Conservation (phyloP, 2,113 vertebrate species). For the Cyanistes caeruleus region DNA sequence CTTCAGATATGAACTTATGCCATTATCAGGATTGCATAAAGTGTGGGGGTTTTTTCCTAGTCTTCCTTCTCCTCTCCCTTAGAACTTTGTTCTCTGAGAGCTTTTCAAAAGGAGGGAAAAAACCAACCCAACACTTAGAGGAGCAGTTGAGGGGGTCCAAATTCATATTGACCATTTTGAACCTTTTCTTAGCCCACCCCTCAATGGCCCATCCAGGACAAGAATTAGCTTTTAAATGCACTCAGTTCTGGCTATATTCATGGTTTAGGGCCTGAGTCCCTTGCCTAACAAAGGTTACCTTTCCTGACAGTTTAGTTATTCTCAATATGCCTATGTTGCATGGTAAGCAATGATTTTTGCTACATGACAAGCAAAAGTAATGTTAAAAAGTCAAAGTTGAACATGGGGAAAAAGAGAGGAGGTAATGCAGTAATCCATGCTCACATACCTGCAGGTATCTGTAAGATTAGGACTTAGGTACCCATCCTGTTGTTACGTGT, state of each 20-base stretch:
- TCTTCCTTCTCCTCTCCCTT: neutral
- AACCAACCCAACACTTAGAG: neutral
- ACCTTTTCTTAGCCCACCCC: neutral
- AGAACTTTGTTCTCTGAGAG: neutral
- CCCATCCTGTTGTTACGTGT: neutral
- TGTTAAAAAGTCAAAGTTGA: neutral
- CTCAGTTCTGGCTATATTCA: neutral
- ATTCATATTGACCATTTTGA: neutral
- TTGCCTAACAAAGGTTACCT: neutral
- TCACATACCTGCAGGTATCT: neutral
- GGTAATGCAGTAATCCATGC: neutral
- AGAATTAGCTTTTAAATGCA: neutral
- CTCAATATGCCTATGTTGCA: neutral
- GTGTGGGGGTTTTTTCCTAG: rapidly evolving
- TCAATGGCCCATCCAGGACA: neutral
- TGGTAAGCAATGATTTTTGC: neutral
- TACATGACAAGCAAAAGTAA: neutral
- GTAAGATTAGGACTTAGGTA: neutral
- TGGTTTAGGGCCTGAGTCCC: neutral
- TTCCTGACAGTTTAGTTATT: neutral
- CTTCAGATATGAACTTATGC: neutral
- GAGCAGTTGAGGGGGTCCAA: neutral
- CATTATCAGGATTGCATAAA: neutral
- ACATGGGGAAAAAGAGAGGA: neutral
- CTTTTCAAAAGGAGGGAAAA: neutral